These are phyloP conservation scores for Oreotrochilus melanogaster DNA, from an alignment of 2,113 vertebrate genomes.

Conservation along the genomic window DNA sequence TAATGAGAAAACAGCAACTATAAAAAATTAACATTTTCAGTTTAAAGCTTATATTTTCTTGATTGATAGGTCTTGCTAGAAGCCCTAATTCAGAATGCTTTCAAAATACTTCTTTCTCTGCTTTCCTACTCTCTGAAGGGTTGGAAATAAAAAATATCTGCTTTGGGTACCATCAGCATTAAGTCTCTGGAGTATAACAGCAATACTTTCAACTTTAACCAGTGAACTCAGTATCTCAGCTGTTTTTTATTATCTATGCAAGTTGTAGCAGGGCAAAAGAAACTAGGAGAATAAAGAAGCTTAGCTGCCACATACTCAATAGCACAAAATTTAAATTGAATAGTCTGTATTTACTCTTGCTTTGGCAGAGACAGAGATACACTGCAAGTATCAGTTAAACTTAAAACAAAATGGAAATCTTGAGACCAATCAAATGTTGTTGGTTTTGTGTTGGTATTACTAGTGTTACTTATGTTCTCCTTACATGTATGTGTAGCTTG, in stretches of 20 bases:
- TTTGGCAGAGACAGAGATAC: background rate
- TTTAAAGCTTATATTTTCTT: background rate
- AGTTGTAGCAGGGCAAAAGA: background rate
- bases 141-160: conserved; percentile 14
- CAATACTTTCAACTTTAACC: conserved; percentile 21
- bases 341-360: background rate
- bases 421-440: background rate
- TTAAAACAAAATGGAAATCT: background rate
- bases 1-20: background rate
- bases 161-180: background rate
- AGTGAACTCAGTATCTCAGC: conserved; percentile 15
- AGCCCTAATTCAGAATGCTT: background rate
- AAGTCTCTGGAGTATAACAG: background rate
- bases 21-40: background rate
- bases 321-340: background rate
- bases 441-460: background rate
- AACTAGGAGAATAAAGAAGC: background rate
- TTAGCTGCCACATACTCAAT: background rate
- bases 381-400: background rate
- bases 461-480: background rate
- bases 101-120: background rate
- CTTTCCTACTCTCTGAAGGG: background rate
- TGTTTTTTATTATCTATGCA: conserved; percentile 41
- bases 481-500: background rate
- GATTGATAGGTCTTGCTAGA: background rate